Conservation (phyloP, 2,797 vertebrate genomes). For the Karalla daura region DNA sequence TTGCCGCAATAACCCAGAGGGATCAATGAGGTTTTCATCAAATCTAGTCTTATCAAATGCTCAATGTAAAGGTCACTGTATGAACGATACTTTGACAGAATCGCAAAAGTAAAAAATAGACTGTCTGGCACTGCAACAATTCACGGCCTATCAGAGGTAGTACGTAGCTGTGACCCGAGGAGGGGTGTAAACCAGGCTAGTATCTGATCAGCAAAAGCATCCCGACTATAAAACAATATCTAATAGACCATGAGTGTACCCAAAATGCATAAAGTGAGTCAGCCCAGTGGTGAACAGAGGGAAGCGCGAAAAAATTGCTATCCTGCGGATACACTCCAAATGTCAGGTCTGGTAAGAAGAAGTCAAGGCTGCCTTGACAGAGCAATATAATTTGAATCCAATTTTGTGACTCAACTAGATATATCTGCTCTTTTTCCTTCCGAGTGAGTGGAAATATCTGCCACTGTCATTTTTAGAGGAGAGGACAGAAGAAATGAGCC, state of each 20-base stretch:
- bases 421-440: slow-evolving; percentile 68
- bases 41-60: slow-evolving; percentile 1
- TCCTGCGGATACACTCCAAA: slow-evolving; percentile 69
- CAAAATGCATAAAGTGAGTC: slow-evolving; percentile 64
- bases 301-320: slow-evolving; percentile 60
- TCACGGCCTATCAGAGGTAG: slow-evolving; percentile 10
- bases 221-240: slow-evolving; percentile 44
- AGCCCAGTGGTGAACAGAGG: slow-evolving; percentile 50
- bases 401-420: slow-evolving; percentile 74
- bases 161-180: slow-evolving; percentile 4
- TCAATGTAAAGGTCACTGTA: slow-evolving; percentile 26
- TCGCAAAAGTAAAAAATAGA: background rate
- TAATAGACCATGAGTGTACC: slow-evolving; percentile 51
- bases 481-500: slow-evolving; percentile 68
- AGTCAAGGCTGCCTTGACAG: slow-evolving; percentile 67
- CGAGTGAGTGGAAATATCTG: slow-evolving; percentile 70
- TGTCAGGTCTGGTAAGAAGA: slow-evolving; percentile 72
- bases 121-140: background rate
- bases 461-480: slow-evolving; percentile 68
- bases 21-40: slow-evolving; percentile 26
- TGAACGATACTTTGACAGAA: background rate
- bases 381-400: slow-evolving; percentile 74
- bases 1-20: slow-evolving; percentile 6
- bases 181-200: slow-evolving; percentile 11
- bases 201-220: slow-evolving; percentile 33